phyloP scores from a whole-genome alignment of 2,888 invertebrate genomes.

The Cancer borealis region DNA sequence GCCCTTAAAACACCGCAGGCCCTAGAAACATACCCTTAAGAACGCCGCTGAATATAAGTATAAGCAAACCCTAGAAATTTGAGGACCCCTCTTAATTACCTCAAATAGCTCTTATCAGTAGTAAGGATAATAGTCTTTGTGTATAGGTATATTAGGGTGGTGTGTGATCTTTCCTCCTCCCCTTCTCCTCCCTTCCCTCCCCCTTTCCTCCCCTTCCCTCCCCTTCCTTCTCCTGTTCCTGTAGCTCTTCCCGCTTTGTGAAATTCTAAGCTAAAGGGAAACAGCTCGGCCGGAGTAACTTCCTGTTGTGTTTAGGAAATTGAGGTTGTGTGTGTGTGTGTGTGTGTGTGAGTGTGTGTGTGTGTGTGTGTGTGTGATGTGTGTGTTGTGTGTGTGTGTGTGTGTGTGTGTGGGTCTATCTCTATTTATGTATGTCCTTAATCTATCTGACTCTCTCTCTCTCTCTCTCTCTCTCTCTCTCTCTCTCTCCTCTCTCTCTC shows the following conservation, averaged over 20 bases:
- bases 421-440: background rate
- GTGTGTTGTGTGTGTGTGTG: background rate
- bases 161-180: background rate
- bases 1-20: background rate
- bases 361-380: background rate
- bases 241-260: background rate
- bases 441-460: background rate
- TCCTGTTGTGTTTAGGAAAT: constrained; percentile 25
- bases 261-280: background rate
- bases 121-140: background rate
- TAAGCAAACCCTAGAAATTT: background rate
- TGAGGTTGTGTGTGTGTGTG: background rate
- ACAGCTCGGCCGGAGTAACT: background rate
- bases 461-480: too few relatives aligned
- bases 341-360: background rate
- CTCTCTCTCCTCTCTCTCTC: too few relatives aligned
- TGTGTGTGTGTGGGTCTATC: background rate
- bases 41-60: background rate
- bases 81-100: background rate
- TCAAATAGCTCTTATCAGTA: background rate
- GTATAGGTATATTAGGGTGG: background rate
- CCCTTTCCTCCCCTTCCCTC: background rate
- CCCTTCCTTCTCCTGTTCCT: background rate
- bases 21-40: background rate
- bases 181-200: background rate